Evolutionary conservation across 2,113 vertebrate genomes (phyloP).

Genomic region (Mungos mungo): DNA sequence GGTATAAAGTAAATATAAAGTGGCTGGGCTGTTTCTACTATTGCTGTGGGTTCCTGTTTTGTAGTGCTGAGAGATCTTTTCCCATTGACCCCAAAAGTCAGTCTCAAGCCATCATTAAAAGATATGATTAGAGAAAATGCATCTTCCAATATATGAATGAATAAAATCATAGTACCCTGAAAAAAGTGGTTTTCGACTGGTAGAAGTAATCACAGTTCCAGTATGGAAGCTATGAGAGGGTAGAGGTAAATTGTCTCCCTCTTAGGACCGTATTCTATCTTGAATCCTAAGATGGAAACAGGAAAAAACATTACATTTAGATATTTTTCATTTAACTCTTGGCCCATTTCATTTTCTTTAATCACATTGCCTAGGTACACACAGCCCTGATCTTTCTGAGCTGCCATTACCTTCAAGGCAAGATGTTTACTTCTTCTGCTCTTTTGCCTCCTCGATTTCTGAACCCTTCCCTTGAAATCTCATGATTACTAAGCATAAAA

Average conservation of each 20-base stretch:
- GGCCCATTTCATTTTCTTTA: neutral
- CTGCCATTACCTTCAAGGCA: neutral
- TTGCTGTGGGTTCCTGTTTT: neutral
- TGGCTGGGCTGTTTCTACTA: neutral
- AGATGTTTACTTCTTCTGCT: neutral
- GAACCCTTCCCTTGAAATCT: neutral
- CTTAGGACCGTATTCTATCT: neutral
- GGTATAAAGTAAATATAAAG: neutral
- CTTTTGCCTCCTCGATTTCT: neutral
- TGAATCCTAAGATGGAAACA: neutral
- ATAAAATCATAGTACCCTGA: neutral
- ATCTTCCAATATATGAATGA: neutral
- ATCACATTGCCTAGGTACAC: accelerated
- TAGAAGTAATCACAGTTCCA: neutral
- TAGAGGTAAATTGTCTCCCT: neutral
- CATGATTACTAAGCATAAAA: neutral
- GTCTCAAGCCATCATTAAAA: neutral
- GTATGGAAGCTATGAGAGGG: neutral
- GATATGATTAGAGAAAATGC: neutral
- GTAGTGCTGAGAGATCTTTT: neutral
- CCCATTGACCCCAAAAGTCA: neutral
- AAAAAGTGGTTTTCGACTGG: neutral
- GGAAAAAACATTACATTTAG: neutral
- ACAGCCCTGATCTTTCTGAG: neutral
- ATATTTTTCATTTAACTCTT: neutral